Evolutionary conservation across 2,797 vertebrate genomes (phyloP).

Genomic region (Sebastes miniatus): DNA sequence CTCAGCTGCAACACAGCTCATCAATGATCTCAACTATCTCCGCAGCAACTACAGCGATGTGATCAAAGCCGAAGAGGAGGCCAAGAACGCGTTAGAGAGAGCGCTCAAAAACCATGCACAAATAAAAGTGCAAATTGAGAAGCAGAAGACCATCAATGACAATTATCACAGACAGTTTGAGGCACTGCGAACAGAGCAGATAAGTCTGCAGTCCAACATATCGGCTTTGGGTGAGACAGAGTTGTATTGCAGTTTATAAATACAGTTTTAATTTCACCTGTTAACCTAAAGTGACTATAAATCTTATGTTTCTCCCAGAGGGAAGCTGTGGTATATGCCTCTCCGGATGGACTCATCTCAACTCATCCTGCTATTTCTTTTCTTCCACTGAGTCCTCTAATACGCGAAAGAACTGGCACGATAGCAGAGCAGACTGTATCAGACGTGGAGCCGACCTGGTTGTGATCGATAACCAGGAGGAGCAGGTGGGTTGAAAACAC

Average conservation of each 20-base stretch:
- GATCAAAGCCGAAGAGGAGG: constrained; percentile 24
- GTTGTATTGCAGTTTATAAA: background rate
- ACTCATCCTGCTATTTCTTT: too few species aligned
- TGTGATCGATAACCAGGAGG: too few species aligned
- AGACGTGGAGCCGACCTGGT: too few species aligned
- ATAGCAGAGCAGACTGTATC: too few species aligned
- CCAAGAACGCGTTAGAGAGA: background rate
- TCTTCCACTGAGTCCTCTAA: too few species aligned
- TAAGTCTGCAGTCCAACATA: constrained; percentile 17
- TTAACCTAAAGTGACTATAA: background rate
- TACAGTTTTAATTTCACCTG: background rate
- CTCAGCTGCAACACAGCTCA: constrained; percentile 20
- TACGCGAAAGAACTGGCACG: too few species aligned
- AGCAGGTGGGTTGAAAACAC: too few species aligned
- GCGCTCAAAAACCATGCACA: background rate
- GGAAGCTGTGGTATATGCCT: too few species aligned
- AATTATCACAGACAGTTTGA: constrained; percentile 19
- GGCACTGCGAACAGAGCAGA: constrained; percentile 29
- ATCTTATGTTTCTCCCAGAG: constrained; percentile 35
- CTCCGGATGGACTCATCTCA: too few species aligned
- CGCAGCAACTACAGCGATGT: constrained; percentile 46
- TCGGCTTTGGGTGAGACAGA: constrained; percentile 40
- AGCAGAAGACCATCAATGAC: constrained; percentile 18
- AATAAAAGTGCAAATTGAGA: constrained; percentile 2
- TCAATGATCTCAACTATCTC: constrained; percentile 28